Base-by-base conservation (phyloP, 2,113 vertebrate species). In the Laterallus jamaicensis region DNA sequence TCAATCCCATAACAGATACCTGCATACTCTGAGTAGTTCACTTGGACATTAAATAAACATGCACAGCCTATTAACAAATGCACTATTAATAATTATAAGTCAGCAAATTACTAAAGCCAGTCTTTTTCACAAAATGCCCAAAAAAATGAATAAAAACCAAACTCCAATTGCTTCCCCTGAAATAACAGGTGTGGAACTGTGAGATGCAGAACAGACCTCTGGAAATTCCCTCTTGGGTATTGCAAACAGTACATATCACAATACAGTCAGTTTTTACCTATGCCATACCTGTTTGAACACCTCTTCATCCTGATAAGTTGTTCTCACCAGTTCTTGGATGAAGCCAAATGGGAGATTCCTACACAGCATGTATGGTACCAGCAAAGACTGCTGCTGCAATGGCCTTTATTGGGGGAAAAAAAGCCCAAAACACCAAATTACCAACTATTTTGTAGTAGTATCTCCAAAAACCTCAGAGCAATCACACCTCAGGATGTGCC, bases 291-390 rank as follows among this genome's bases (percentile, higher is more conserved):
- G 99, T 97, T 98, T 99, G 97, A 99, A 99, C 74, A 99, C 98
- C 71, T 99, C 99, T 88, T 99, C 99, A 86, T 99, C 99, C 98
- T 99, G 99, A 67, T 99, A 99, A 86, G 99, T 99, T 86, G 99
- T 99, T 97, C 99, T 98, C 96, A 99, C 98, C 94, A 99, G 85
- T 80, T 99, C 99, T 86, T 99, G 99, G 97, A 99, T 99, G 97
- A 99, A 99, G 87, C 99, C 99, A 35, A 99, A 99, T 0, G 99
- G 99, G 92, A 99, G 99, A 96, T 99, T 99, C 97, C 99, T 98
- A 97, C 99, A 99, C 96, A 99, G 98, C 99, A 99, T 99, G 64
- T 99, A 99, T 47, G 99, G 99, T 95, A 99, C 99, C 96, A 99
- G 97, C 97, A 99, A 96, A 95, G 99, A 99, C 49, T 98, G 98